Evolutionary conservation across 2,113 vertebrate genomes (phyloP), one percentile per base, ranked within the genome.

Genomic region (Eptatretus burgeri): DNA sequence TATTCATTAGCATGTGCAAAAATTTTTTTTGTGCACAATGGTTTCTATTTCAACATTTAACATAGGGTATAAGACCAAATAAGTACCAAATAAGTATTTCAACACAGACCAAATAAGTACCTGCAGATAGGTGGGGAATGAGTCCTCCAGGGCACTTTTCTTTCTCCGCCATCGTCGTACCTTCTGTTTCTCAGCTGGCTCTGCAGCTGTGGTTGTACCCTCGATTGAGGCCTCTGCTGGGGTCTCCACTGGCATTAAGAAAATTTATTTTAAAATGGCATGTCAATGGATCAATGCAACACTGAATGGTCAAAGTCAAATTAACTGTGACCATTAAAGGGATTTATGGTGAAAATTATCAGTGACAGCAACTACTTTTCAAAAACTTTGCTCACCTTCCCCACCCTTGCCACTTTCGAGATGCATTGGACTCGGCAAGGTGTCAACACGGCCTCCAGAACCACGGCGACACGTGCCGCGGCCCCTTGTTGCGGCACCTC

Each of bases 81-180:
- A 41, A 41, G 27, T 41, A n/a, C n/a, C n/a, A n/a, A n/a, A n/a
- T n/a, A n/a, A n/a, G n/a, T n/a, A n/a, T n/a, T n/a, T n/a, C n/a
- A n/a, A n/a, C n/a, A n/a, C n/a, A n/a, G n/a, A n/a, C n/a, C n/a
- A n/a, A n/a, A n/a, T n/a, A 41, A 41, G 56, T 17, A 95, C 91
- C 80, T 98, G 91, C 41, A 98, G 75, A 63, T 98, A 98, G 1
- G 78, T 82, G 49, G 91, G 91, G 64, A 98, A 98, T 0, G 74
- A 80, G 70, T 98, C 91, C 69, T 98, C 91, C 2, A 98, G 80
- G 65, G 93, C 86, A 2, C 84, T 94, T 73, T 93, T 95, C 77
- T 88, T 86, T 75, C 91, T 95, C 20, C 87, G 76, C 72, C 95
- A 98, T 66, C 87, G 81, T 69, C 56, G n/a, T 20, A 94, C 93